Evolutionary conservation across 2,797 vertebrate species (phyloP).

Genomic region (Poliocrania exsul): DNA sequence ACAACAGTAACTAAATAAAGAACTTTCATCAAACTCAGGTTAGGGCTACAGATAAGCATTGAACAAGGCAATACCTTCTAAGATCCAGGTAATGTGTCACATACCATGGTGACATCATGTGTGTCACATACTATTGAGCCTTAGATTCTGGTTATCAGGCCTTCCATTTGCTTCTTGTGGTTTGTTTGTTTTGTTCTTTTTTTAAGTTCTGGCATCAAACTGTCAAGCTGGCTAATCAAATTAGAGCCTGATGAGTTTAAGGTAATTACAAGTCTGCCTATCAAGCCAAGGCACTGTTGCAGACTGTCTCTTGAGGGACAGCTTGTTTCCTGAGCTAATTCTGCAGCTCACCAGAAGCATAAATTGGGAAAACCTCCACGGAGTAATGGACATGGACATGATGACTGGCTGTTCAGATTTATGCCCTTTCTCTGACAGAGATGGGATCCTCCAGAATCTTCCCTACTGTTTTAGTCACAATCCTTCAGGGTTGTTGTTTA

Average conservation of each 20-base stretch:
- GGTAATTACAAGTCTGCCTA: not conserved
- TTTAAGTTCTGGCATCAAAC: not conserved
- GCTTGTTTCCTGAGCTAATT: not conserved
- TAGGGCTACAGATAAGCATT: not conserved
- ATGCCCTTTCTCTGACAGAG: not conserved
- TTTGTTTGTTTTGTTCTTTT: not conserved
- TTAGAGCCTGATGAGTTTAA: not conserved
- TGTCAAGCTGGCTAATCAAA: not conserved
- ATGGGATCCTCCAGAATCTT: not conserved
- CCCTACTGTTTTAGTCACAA: not conserved
- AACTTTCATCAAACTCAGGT: not conserved
- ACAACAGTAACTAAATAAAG: not conserved
- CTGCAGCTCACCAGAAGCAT: not conserved
- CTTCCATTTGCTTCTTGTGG: not conserved
- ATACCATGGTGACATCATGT: not conserved
- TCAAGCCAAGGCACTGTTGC: not conserved
- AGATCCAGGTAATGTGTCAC: not conserved
- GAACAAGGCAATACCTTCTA: not conserved
- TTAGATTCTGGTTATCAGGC: not conserved
- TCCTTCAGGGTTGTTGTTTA: not conserved
- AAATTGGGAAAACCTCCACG: not conserved
- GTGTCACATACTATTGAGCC: not conserved
- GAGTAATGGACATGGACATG: not conserved
- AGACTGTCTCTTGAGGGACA: not conserved
- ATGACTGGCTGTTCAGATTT: not conserved